phyloP scores from a whole-genome alignment of 2,888 invertebrate genomes.

The Trissolcus brochymenae region DNA sequence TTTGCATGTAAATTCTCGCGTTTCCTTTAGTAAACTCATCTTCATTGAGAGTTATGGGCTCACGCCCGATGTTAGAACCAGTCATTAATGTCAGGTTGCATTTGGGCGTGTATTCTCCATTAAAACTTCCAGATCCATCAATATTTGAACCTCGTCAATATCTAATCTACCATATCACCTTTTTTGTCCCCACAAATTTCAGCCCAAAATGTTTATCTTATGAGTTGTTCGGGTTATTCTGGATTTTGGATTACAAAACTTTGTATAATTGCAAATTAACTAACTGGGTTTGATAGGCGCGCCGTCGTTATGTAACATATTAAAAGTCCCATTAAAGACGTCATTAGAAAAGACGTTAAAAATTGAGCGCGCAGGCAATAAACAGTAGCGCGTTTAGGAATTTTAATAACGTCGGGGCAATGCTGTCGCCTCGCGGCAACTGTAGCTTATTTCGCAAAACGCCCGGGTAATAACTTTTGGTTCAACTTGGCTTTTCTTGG shows the following conservation, averaged over 20 bases:
- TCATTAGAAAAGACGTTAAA: too few species aligned
- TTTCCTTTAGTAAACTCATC: conserved; percentile 34
- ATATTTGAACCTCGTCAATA: conserved; percentile 1
- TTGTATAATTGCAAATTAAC: too few species aligned
- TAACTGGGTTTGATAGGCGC: too few species aligned
- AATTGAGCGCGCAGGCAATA: neutral
- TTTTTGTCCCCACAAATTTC: too few species aligned
- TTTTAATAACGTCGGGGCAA: conserved; percentile 19
- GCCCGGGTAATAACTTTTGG: conserved; percentile 20
- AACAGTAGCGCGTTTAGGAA: conserved; percentile 15
- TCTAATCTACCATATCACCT: too few species aligned
- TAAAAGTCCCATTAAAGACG: too few species aligned
- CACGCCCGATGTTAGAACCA: conserved; percentile 17
- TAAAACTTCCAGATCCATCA: conserved; percentile 17
- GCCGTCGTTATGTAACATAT: too few species aligned
- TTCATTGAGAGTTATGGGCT: conserved; percentile 24
- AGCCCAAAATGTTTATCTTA: too few species aligned
- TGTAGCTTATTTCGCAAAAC: conserved; percentile 17
- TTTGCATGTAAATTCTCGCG: conserved; percentile 30
- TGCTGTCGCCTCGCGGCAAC: conserved; percentile 12
- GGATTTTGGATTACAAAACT: too few species aligned
- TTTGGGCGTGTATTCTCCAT: conserved; percentile 23
- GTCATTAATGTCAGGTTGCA: conserved; percentile 17
- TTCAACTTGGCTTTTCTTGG: neutral
- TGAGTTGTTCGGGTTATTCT: too few species aligned